Evolutionary conservation across 2,113 vertebrate species (phyloP), one percentile per base, ranked within the genome.

Genomic region (Coturnix japonica): DNA sequence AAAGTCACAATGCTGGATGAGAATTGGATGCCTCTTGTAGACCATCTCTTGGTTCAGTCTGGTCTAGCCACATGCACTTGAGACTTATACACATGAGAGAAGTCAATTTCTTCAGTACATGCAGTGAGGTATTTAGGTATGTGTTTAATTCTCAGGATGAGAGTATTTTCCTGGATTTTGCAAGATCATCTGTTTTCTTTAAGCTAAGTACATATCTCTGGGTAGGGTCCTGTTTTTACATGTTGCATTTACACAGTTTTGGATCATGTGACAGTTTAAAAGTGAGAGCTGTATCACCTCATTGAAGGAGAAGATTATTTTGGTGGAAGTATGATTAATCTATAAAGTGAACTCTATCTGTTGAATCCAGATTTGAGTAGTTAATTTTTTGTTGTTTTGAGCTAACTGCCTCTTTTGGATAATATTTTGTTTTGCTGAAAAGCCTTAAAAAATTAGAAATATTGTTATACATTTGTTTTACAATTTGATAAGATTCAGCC

Each of bases 371-470:
- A 26, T 57, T 71, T 94, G 49, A 54, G 21, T 8, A 49, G 44
- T 54, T 39, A 14, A 3, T 70, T 89, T 76, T 70, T 87, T 76
- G 37, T 54, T 10, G 18, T 75, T 43, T 41, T 56, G 2, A 75
- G 37, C 53, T 84, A 11, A 53, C 21, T 67, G n/a, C n/a, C 5
- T 74, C 23, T 76, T 63, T 65, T 87, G 39, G 31, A 35, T 31
- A 85, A 44, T 22, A 21, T 93, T 79, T 69, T 81, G 33, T 25
- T 89, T 89, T 41, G 14, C 60, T 89, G 63, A 76, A 81, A 87
- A 81, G 3, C 35, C 82, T 59, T 60, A 82, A 67, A 63, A 9
- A 49, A 0, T 0, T 5, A 67, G 13, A 46, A 61, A 65, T 88
- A 67, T 18, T 39, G 17, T 77, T 67, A 43, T 47, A 56, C 25